phyloP scores from a whole-genome alignment of 2,888 invertebrate species.

The Protodeltote pygarga region DNA sequence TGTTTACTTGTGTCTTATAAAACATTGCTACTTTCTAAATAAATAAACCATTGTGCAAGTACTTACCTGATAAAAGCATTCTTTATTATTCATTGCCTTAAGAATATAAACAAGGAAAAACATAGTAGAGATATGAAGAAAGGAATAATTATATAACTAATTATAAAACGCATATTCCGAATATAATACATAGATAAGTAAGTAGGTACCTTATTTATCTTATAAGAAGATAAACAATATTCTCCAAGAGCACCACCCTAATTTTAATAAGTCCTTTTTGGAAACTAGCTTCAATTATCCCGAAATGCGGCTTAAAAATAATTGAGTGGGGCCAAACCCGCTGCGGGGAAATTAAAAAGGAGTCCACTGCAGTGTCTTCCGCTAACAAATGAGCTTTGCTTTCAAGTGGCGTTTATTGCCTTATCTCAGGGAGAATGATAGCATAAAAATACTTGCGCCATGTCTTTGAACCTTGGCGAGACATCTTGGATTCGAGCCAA shows the following conservation, averaged over 20 bases:
- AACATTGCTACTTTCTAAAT: neutral
- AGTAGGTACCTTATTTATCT: conserved; percentile 12
- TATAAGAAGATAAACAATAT: conserved; percentile 22
- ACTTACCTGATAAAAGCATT: neutral
- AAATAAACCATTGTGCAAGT: neutral
- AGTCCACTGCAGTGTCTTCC: conserved; percentile 71
- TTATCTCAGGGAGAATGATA: conserved; percentile 81
- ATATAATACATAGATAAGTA: neutral
- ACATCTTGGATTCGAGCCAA: conserved; percentile 80
- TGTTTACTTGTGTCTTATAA: neutral
- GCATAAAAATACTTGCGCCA: conserved; percentile 75
- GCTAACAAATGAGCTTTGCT: conserved; percentile 77
- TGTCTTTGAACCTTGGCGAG: conserved; percentile 85
- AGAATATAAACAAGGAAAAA: neutral
- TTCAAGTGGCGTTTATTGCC: conserved; percentile 81
- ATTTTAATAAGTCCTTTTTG: conserved; percentile 36
- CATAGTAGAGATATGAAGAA: too few species aligned
- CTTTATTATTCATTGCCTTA: neutral
- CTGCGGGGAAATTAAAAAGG: conserved; percentile 69
- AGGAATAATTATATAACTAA: neutral
- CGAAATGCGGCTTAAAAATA: conserved; percentile 60
- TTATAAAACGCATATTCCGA: neutral
- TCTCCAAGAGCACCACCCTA: conserved; percentile 13
- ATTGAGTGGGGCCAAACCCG: conserved; percentile 63
- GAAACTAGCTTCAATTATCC: conserved; percentile 42